Evolutionary conservation across 1,140 invertebrate genomes (phyloP).

Genomic region (Rhysida immarginata): DNA sequence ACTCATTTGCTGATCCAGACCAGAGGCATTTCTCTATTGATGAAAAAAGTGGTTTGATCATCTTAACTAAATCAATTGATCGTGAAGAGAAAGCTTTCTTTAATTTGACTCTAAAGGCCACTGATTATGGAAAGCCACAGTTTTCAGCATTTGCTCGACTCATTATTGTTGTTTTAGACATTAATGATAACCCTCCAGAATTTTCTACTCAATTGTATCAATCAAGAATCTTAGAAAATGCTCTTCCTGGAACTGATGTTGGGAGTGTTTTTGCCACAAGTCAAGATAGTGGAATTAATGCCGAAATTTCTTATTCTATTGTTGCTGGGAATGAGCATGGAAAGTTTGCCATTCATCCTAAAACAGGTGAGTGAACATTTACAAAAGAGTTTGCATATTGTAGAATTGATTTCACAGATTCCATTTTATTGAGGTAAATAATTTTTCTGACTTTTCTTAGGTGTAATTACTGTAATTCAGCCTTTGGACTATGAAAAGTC

Average conservation of each 20-base stretch:
- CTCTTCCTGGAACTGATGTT: constrained; percentile 55
- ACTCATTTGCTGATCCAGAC: constrained; percentile 55
- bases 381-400: no score
- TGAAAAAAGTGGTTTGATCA: constrained; percentile 62
- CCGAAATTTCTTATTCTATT: constrained; percentile 76
- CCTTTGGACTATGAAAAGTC: constrained; percentile 47
- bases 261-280: constrained; percentile 71
- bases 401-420: no score
- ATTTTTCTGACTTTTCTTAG: no score
- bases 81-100: constrained; percentile 70
- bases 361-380: constrained; percentile 40
- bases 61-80: constrained; percentile 62
- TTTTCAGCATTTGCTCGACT: constrained; percentile 41
- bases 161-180: constrained; percentile 55
- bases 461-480: constrained; percentile 50
- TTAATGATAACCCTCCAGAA: constrained; percentile 85
- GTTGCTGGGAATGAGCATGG: constrained; percentile 74
- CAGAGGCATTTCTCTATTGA: constrained; percentile 53
- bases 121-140: constrained; percentile 57
- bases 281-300: constrained; percentile 83
- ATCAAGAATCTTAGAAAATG: constrained; percentile 50
- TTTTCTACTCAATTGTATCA: constrained; percentile 63
- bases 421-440: no score
- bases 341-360: constrained; percentile 59
- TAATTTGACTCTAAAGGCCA: constrained; percentile 63